phyloP scores from a whole-genome alignment of 2,113 vertebrate genomes.

The Petaurus breviceps region DNA sequence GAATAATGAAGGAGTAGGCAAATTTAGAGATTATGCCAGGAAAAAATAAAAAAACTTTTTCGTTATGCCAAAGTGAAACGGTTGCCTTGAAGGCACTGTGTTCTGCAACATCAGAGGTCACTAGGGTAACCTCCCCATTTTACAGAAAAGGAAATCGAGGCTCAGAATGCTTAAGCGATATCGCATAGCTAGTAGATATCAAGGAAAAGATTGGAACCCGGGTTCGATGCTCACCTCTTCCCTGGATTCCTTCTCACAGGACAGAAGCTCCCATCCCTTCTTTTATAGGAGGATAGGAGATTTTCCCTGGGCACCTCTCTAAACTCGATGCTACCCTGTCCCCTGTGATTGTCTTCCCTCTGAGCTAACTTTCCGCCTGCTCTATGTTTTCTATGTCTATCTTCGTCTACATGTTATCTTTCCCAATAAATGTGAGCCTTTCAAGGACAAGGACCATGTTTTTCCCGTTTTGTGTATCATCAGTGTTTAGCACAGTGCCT shows the following conservation, averaged over 20 bases:
- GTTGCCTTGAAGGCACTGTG: background rate
- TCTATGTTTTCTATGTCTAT: background rate
- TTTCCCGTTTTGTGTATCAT: background rate
- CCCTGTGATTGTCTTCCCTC: background rate
- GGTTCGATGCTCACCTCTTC: background rate
- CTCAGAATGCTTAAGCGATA: background rate
- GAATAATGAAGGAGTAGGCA: background rate
- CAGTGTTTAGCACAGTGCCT: background rate
- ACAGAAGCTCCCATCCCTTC: background rate
- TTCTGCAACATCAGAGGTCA: background rate
- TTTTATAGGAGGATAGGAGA: background rate
- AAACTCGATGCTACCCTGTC: background rate
- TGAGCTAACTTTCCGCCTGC: background rate
- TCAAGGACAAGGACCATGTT: background rate
- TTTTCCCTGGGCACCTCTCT: background rate
- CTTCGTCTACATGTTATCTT: background rate
- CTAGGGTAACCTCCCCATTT: background rate
- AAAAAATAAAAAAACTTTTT: background rate
- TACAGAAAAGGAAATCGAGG: slow-evolving; percentile 10
- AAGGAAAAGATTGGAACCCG: background rate
- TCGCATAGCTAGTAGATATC: background rate
- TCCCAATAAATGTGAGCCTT: background rate
- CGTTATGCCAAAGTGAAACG: background rate
- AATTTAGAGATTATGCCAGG: background rate
- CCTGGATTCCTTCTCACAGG: background rate